Evolutionary conservation across 2,797 vertebrate species (phyloP).

Genomic region (Sebastes diaconus): DNA sequence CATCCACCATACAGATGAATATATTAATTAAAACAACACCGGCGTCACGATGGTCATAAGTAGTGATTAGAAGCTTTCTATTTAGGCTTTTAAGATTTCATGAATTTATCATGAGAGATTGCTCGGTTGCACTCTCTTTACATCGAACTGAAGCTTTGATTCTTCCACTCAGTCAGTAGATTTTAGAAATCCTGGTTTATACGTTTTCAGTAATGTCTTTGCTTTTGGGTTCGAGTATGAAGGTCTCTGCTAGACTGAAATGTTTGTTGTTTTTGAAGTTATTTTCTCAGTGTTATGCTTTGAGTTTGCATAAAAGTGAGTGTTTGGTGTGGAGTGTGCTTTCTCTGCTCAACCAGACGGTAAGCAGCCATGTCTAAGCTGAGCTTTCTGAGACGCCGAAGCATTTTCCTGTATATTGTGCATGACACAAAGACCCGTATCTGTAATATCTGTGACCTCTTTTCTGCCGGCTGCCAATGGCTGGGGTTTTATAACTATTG

Average conservation of each 20-base stretch:
- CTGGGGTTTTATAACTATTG: conserved; percentile 45
- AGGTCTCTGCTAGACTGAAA: neutral
- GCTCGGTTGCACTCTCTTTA: neutral
- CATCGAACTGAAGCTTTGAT: neutral
- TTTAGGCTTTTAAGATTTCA: neutral
- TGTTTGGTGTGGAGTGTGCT: conserved; percentile 7
- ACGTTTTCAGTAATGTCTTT: conserved; percentile 14
- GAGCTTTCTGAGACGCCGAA: conserved; percentile 11
- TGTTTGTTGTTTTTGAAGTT: neutral
- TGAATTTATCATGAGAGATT: neutral
- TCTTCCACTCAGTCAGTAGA: neutral
- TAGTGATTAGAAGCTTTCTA: neutral
- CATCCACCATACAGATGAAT: neutral
- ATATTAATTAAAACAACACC: neutral
- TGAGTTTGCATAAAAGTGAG: conserved; percentile 8
- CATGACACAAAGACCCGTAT: conserved; percentile 34
- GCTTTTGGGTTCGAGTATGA: conserved; percentile 5
- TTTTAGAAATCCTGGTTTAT: neutral
- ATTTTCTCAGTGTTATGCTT: neutral
- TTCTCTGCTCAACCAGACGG: neutral
- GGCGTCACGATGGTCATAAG: neutral
- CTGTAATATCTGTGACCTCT: conserved; percentile 48
- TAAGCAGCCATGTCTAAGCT: conserved; percentile 43
- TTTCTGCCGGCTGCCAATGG: conserved; percentile 37
- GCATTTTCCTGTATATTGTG: conserved; percentile 12